Base-by-base conservation (phyloP, 2,888 invertebrate species). In the Drosophila falleni region DNA sequence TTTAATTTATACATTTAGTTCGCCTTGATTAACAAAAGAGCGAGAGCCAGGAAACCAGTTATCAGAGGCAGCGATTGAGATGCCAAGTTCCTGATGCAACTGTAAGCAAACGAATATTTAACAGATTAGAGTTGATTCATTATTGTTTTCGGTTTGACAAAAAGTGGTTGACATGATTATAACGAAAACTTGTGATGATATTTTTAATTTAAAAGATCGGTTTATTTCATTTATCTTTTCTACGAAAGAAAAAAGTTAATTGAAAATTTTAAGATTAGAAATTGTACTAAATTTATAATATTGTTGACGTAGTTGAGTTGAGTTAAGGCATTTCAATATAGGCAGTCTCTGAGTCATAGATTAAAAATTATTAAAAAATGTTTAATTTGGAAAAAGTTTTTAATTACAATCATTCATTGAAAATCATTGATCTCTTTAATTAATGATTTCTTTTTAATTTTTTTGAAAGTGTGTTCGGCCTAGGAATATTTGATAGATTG, bases 11-110 rank as follows among this genome's bases (percentile, higher is more conserved):
- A 26, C 44, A 10, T 39, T 80, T 80, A 81, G 9, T 73, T 46
- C 13, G 68, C 58, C 71, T 75, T 88, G 62, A 88, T 66, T 58
- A 87, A 63, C 41, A 82, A 26, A 42, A 79, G 55, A 31, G 78
- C 78, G 49, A 82, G 13, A 10, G 82, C 79, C 47, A 89, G 15
- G 35, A 87, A 31, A 16, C 73, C 87, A 46, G 84, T 59, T 31
- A 87, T 61, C 65, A 84, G 2, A 3, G 86, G 87, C 68, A 87
- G 62, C 42, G 80, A 56, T 42, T 82, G 69, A 1, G 49, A 41
- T 5, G 85, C 88, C 16, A 88, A 83, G 53, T 13, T 84, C 23
- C 55, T 54, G 19, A 0, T 31, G 56, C 89, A 88, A 8, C 84
- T 87, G 46, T 5, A 73, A 72, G 2, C 8, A 8, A 26, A 3